Base-by-base conservation (phyloP, 35 echinoderm and acorn worm genomes). In the Amphiura filiformis region DNA sequence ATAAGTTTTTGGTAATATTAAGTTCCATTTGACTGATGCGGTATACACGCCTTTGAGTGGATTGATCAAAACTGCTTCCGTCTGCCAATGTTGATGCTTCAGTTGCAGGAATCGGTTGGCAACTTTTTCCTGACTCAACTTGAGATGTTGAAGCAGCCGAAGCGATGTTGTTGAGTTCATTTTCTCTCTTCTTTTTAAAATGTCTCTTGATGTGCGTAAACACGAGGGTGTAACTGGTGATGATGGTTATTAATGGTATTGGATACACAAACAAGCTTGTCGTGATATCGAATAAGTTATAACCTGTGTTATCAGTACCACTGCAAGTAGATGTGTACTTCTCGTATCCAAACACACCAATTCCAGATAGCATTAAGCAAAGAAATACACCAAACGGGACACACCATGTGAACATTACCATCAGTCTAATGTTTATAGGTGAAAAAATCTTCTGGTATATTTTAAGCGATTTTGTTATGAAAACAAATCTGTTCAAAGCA, bases 341-440 rank as follows among this genome's bases (percentile, higher is more conserved):
- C 13, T 87, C 91, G 81, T 97, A 97, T 17, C 94, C 94, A 0
- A 97, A 81, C 36, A 88, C 80, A 1, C 94, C 94, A 12, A 97
- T 37, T n/a, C 88, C 91, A 76, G 79, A 52, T 20, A 97, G 57
- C 3, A 91, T 83, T 32, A 91, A 91, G 14, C 93, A 26, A 32
- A 93, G 75, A 7, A 86, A 83, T 0, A 88, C 84, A 32, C 77
- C 75, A 39, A 97, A 39, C 31, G 94, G 88, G 2, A 97, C 80
- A 0, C 87, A 32, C 94, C 94, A 97, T 23, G 81, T 81, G 36
- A 88, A 57, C 18, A 52, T 38, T 12, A 97, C 80, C 64, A 97
- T 89, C 0, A 84, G 38, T 0, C 80, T 38, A 31, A 93, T 82
- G 11, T 90, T 93, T 32, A 47, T 57, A 33, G 56, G 82, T 1